Base-by-base conservation (phyloP, 35 echinoderm and acorn worm species). In the Holothuria glaberrima region DNA sequence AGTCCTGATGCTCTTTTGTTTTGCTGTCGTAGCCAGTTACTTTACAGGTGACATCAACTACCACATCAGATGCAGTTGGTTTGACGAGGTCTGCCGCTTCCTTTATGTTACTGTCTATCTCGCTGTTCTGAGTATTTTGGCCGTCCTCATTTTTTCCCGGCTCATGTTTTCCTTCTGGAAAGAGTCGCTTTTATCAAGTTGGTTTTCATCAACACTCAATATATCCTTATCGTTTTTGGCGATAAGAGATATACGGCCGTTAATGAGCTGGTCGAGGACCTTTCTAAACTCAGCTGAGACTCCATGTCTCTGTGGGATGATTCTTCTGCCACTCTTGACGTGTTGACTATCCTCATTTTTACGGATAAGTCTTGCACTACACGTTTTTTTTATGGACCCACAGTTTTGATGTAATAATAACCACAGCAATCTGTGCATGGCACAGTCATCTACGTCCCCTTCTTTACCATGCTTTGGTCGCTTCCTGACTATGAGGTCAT, bases 341-440 rank as follows among this genome's bases (percentile, higher is more conserved):
- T 83, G 79, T 13, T 59, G 79, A 13, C 25, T 83, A 6, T 48
- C 71, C 10, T 32, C 58, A 32, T 28, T 83, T 25, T 12, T 28
- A 2, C 24, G 4, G 13, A 6, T 6, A 7, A 52, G 9, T 19
- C 79, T 83, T 12, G 30, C 48, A 12, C 20, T 16, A 27, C 79
- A 83, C 10, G 18, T 59, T 20, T 57, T n/a, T 58, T 22, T 61
- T 83, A 33, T 83, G 79, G 7, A 58, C 58, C 79, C 52, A 83
- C 30, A 83, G 79, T 54, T 12, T 25, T 17, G 56, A 24, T 27
- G 6, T 14, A 21, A 27, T 54, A 61, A 25, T 83, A 83, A 9
- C 79, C 79, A 92, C 48, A 75, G 31, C 91, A 92, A 32, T 75
- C 85, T 31, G 69, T 92, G 30, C 85, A 92, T n/a, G 85, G 91